Evolutionary conservation across 2,888 invertebrate genomes (phyloP).

Genomic region (Chrysolina oricalcia): DNA sequence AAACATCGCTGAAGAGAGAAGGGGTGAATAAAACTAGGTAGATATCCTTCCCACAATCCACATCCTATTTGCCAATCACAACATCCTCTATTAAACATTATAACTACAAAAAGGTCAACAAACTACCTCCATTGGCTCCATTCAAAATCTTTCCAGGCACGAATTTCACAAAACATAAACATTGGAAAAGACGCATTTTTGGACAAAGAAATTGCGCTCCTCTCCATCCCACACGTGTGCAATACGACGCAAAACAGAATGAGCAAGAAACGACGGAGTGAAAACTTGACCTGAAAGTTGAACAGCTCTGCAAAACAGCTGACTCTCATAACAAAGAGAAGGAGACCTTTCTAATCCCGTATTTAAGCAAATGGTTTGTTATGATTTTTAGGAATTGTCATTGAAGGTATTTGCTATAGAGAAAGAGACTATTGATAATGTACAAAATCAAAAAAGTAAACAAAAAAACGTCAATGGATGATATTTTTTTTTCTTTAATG

Average conservation of each 20-base stretch:
- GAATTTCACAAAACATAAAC: slow-evolving; percentile 32
- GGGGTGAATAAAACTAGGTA: neutral
- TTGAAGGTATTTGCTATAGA: neutral
- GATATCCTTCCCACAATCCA: neutral
- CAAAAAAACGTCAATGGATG: neutral
- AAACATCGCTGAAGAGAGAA: neutral
- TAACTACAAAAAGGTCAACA: slow-evolving; percentile 60
- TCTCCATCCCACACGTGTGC: slow-evolving; percentile 46
- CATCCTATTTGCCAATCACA: neutral
- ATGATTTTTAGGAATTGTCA: neutral
- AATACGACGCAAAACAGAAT: slow-evolving; percentile 52
- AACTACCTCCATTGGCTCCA: slow-evolving; percentile 52
- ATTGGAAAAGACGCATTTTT: slow-evolving; percentile 42
- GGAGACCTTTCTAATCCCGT: slow-evolving; percentile 16
- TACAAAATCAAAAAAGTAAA: slow-evolving; percentile 9
- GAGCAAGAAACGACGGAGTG: slow-evolving; percentile 56
- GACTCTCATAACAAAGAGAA: slow-evolving; percentile 70
- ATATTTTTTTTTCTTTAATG: neutral
- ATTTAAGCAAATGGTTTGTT: neutral
- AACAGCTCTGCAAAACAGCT: slow-evolving; percentile 66
- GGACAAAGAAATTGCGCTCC: slow-evolving; percentile 47
- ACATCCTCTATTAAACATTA: slow-evolving; percentile 22
- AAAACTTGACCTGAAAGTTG: slow-evolving; percentile 57
- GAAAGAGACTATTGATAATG: neutral
- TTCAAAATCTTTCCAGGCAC: slow-evolving; percentile 39